These are phyloP conservation scores for Tetanocera ferruginea DNA, from an alignment of 2,888 invertebrate species.

Conservation along the genomic window DNA sequence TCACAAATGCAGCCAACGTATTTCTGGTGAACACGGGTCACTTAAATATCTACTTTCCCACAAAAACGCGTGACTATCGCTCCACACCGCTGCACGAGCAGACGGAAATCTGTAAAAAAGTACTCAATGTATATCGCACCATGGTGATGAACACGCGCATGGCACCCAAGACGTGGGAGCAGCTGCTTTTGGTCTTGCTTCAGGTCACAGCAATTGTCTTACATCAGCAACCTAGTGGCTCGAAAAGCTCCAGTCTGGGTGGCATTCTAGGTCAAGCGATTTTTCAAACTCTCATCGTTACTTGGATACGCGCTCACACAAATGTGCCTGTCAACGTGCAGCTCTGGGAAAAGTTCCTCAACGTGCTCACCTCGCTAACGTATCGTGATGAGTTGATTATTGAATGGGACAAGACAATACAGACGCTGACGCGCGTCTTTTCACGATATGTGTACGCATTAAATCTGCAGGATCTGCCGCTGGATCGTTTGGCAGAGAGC, in stretches of 20 bases:
- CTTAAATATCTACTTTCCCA: conserved; percentile 72
- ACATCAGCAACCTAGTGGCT: conserved; percentile 79
- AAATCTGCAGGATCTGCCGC: conserved; percentile 88
- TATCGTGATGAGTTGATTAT: conserved; percentile 95
- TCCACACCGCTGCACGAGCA: conserved; percentile 88
- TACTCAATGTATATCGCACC: conserved; percentile 94
- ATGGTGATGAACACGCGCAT: conserved; percentile 97
- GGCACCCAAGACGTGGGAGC: conserved; percentile 95
- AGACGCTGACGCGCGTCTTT: conserved; percentile 93
- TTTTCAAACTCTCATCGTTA: conserved; percentile 94
- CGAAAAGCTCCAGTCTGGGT: conserved; percentile 77
- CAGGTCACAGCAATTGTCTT: conserved; percentile 93
- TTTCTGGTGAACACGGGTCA: conserved; percentile 78
- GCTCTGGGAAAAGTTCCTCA: conserved; percentile 94
- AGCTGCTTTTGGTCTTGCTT: conserved; percentile 85
- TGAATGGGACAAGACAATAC: conserved; percentile 99
- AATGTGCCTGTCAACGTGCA: conserved; percentile 91
- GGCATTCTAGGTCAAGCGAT: conserved; percentile 88
- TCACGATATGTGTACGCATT: conserved; percentile 95
- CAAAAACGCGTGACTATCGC: conserved; percentile 73
- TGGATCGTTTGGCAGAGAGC: conserved; percentile 84
- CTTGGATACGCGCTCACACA: conserved; percentile 97
- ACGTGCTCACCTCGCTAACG: conserved; percentile 87
- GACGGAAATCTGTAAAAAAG: conserved; percentile 95
- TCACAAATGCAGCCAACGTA: conserved; percentile 95